phyloP scores from a whole-genome alignment of 1,140 invertebrate genomes.

The Palaemon carinicauda region DNA sequence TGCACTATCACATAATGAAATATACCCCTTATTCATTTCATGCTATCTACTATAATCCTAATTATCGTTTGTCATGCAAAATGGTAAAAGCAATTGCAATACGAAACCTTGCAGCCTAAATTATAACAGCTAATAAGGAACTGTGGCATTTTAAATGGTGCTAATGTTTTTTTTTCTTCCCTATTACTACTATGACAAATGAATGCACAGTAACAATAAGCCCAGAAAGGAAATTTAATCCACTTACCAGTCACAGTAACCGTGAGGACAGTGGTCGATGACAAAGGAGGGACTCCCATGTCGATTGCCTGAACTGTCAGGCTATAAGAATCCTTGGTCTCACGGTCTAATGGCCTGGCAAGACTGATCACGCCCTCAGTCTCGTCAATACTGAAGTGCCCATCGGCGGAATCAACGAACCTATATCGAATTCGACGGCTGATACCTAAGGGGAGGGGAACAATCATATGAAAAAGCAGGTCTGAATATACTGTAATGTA shows the following conservation, averaged over 20 bases:
- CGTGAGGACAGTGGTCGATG: conserved; percentile 42
- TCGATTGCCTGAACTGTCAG: conserved; percentile 49
- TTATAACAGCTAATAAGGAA: too few relatives aligned
- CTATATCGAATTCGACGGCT: conserved; percentile 45
- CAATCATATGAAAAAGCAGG: neutral
- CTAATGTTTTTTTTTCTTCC: too few relatives aligned
- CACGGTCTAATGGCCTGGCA: conserved; percentile 44
- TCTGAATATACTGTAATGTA: neutral
- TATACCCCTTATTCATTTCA: too few relatives aligned
- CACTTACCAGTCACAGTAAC: conserved; percentile 49
- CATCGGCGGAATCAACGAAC: conserved; percentile 56
- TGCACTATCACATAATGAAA: too few relatives aligned
- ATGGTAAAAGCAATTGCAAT: too few relatives aligned
- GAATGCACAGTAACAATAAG: neutral
- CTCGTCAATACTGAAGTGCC: conserved; percentile 74
- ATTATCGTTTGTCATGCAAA: too few relatives aligned
- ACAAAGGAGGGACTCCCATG: conserved; percentile 38
- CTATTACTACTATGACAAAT: neutral
- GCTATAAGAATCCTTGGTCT: conserved; percentile 40
- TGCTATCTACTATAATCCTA: too few relatives aligned
- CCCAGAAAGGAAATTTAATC: neutral
- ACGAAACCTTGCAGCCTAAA: too few relatives aligned
- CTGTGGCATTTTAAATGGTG: too few relatives aligned
- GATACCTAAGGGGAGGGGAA: conserved; percentile 13
- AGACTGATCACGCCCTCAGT: conserved; percentile 85